phyloP scores from a whole-genome alignment of 2,113 vertebrate species.

The Rallus limicola region DNA sequence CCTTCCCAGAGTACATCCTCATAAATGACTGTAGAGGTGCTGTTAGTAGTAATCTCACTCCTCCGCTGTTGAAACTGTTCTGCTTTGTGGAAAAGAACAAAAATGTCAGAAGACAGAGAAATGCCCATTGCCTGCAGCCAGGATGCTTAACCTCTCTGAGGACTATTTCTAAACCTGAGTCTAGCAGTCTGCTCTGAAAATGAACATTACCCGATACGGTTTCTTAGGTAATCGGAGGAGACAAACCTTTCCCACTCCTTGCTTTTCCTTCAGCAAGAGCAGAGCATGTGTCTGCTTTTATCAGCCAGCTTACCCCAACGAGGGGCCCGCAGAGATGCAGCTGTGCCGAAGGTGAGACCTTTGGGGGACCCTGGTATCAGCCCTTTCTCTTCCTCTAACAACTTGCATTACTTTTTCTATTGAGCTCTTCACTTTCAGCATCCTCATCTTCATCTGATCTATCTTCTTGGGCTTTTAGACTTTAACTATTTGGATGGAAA shows the following conservation, averaged over 20 bases:
- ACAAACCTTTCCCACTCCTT: neutral
- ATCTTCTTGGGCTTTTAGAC: neutral
- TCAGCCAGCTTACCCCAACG: neutral
- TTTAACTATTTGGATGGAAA: neutral
- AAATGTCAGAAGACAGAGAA: neutral
- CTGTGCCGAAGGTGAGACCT: neutral
- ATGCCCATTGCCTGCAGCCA: accelerated
- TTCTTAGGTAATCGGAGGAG: neutral
- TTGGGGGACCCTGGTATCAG: neutral
- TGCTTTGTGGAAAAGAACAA: neutral
- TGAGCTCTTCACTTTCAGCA: neutral
- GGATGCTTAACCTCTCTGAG: neutral
- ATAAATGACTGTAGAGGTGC: neutral
- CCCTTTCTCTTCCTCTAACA: neutral
- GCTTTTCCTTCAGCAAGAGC: neutral
- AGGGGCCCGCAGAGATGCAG: accelerated
- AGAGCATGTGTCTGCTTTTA: neutral
- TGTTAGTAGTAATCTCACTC: neutral
- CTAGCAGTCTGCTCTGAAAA: neutral
- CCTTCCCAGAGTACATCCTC: neutral
- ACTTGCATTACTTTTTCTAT: neutral
- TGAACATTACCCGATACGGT: neutral
- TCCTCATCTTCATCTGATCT: neutral
- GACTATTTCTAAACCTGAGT: neutral
- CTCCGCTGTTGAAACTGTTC: neutral